Conservation (phyloP, 2,888 invertebrate genomes). For the Phragmatobia fuliginosa region DNA sequence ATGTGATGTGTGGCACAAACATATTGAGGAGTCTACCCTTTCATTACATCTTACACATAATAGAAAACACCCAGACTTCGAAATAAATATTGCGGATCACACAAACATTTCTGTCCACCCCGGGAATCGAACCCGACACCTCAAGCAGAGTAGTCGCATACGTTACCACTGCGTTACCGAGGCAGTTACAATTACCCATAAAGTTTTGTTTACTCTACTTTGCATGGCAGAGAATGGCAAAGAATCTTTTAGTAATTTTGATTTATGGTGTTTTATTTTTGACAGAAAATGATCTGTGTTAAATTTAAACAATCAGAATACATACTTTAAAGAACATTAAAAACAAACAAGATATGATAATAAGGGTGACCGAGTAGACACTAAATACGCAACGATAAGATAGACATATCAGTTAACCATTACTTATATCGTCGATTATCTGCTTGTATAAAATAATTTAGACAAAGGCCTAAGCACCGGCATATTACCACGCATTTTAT, state of each 20-base stretch:
- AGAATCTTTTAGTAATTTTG: neutral
- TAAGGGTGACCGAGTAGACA: conserved; percentile 20
- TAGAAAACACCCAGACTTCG: too few species aligned
- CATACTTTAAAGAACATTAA: neutral
- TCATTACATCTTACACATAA: too few species aligned
- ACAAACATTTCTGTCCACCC: too few species aligned
- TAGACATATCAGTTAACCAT: conserved; percentile 29
- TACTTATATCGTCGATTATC: conserved; percentile 21
- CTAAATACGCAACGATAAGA: conserved; percentile 34
- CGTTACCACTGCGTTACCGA: too few species aligned
- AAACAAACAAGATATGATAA: conserved; percentile 20
- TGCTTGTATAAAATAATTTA: neutral
- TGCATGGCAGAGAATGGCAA: too few species aligned
- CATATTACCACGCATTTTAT: neutral
- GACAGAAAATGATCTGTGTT: neutral
- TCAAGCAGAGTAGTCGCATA: too few species aligned
- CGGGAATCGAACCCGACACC: too few species aligned
- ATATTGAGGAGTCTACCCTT: neutral
- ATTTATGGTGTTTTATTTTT: neutral
- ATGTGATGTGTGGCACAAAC: too few species aligned
- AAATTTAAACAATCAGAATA: conserved; percentile 1
- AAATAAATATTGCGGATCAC: too few species aligned
- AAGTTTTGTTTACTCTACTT: neutral
- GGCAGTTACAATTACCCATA: neutral
- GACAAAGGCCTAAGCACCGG: neutral